Evolutionary conservation across 2,797 vertebrate species (phyloP).

Genomic region (Antrozous pallidus): DNA sequence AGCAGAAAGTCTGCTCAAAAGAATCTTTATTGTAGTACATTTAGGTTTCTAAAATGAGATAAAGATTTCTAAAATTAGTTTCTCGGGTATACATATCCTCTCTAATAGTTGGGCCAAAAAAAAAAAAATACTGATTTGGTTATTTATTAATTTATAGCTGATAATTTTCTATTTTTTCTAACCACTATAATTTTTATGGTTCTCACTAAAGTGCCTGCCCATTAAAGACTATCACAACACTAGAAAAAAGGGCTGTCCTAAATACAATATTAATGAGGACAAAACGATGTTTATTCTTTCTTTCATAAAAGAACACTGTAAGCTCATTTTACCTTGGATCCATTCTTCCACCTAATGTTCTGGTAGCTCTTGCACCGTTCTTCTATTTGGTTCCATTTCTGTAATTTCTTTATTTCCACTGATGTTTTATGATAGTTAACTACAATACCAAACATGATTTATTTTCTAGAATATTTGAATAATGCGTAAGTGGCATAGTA

Average conservation of each 20-base stretch:
- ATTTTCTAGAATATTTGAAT: slow-evolving; percentile 54
- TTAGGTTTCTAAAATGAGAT: background rate
- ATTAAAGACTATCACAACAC: slow-evolving; percentile 45
- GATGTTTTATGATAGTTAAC: slow-evolving; percentile 40
- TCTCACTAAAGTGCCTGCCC: slow-evolving; percentile 71
- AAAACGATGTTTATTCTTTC: slow-evolving; percentile 11
- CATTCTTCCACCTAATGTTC: background rate
- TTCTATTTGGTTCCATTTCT: slow-evolving; percentile 32
- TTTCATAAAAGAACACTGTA: background rate
- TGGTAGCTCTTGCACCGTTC: slow-evolving; percentile 5
- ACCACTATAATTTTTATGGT: slow-evolving; percentile 57
- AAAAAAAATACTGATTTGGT: slow-evolving; percentile 47
- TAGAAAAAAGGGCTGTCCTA: slow-evolving; percentile 38
- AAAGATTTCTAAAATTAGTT: slow-evolving; percentile 30
- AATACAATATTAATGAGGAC: slow-evolving; percentile 27
- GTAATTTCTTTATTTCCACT: slow-evolving; percentile 36
- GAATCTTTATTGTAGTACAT: slow-evolving; percentile 12
- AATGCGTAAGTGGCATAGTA: slow-evolving; percentile 4
- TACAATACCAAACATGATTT: slow-evolving; percentile 50
- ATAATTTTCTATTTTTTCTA: slow-evolving; percentile 57
- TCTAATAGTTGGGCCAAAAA: slow-evolving; percentile 36
- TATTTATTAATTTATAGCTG: slow-evolving; percentile 43
- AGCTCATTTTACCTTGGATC: slow-evolving; percentile 12
- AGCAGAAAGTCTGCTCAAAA: slow-evolving; percentile 50
- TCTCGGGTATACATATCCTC: slow-evolving; percentile 21